Conservation (phyloP, 2,797 vertebrate genomes). For the Ptychadena robeensis region DNA sequence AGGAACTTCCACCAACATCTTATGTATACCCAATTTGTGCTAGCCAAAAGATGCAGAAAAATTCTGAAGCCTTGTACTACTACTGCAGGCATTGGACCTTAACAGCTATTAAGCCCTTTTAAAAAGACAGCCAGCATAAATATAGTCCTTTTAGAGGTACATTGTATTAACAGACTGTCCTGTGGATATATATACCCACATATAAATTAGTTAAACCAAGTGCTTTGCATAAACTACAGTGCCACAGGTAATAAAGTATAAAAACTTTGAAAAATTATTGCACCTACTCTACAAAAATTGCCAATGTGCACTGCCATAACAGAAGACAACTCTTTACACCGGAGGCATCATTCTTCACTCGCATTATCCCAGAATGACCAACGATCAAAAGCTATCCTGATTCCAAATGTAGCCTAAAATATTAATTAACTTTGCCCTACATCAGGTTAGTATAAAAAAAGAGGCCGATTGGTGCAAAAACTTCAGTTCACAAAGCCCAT, state of each 20-base stretch:
- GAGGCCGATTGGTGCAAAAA: background rate
- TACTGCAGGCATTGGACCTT: background rate
- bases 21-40: too few relatives aligned
- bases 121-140: background rate
- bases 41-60: background rate
- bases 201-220: background rate
- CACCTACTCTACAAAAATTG: slow-evolving; percentile 29
- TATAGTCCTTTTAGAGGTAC: background rate
- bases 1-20: background rate
- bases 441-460: background rate
- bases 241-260: slow-evolving; percentile 29
- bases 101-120: slow-evolving; percentile 7
- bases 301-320: slow-evolving; percentile 25
- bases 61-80: background rate
- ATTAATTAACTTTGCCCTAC: background rate
- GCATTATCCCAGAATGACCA: background rate
- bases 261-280: slow-evolving; percentile 34
- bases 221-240: slow-evolving; percentile 48
- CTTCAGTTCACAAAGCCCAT: background rate
- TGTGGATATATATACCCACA: background rate
- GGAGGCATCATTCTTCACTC: background rate
- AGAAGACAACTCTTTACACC: background rate
- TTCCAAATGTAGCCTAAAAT: background rate
- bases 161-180: background rate
- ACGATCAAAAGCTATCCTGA: background rate